These are phyloP conservation scores for Pseudopipra pipra DNA, from an alignment of 2,113 vertebrate genomes.

Conservation along the genomic window DNA sequence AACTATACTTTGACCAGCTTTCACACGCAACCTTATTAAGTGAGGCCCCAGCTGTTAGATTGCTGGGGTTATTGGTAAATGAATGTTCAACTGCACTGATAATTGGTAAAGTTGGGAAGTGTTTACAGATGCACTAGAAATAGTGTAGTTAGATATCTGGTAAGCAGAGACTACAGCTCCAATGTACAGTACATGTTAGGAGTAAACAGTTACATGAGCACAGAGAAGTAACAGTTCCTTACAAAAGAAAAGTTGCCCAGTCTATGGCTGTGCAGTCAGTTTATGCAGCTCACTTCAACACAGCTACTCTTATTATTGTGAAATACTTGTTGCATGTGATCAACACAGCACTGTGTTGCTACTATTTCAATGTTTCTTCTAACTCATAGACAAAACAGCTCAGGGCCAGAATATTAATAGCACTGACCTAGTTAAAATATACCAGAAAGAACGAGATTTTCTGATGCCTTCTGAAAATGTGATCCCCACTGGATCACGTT, in stretches of 20 bases:
- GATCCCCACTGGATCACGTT: neutral
- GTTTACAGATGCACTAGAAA: neutral
- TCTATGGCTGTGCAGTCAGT: neutral
- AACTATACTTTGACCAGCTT: neutral
- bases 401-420: neutral
- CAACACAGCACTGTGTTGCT: neutral
- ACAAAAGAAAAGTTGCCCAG: neutral
- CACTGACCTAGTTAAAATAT: neutral
- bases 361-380: neutral
- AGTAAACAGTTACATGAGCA: neutral
- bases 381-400: constrained; percentile 35
- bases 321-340: constrained; percentile 7
- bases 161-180: neutral
- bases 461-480: neutral
- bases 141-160: neutral
- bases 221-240: neutral
- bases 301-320: neutral
- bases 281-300: neutral
- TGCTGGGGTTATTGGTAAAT: neutral
- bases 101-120: neutral
- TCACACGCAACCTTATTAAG: neutral
- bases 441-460: neutral
- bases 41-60: neutral
- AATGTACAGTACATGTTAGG: neutral
- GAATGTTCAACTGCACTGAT: neutral